Evolutionary conservation across 2,113 vertebrate genomes (phyloP).

Genomic region (Phyllostomus discolor): DNA sequence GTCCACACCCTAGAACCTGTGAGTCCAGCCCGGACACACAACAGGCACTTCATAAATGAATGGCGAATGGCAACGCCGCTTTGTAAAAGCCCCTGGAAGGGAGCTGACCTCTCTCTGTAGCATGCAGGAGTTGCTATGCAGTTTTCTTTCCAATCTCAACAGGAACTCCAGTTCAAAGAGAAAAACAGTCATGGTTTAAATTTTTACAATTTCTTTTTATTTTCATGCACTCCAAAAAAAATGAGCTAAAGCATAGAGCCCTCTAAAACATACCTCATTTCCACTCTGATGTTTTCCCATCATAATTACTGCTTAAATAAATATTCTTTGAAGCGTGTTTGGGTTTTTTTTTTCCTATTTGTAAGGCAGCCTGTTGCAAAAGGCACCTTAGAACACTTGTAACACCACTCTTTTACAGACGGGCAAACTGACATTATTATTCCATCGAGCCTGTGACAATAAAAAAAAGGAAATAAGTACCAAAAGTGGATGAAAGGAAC

Average conservation of each 20-base stretch:
- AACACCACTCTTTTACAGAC: background rate
- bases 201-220: constrained; percentile 47
- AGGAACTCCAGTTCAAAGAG: constrained; percentile 49
- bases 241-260: background rate
- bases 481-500: constrained; percentile 54
- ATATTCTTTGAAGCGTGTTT: constrained; percentile 20
- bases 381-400: background rate
- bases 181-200: background rate
- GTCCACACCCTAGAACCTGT: background rate
- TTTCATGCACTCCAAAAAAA: constrained; percentile 37
- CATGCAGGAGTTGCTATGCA: background rate
- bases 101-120: background rate
- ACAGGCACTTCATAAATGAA: background rate
- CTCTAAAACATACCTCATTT: constrained; percentile 46
- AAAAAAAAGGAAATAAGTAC: constrained; percentile 32
- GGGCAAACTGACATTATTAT: constrained; percentile 29
- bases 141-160: constrained; percentile 43
- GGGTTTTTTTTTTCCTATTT: background rate
- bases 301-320: constrained; percentile 42
- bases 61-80: background rate
- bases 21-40: background rate
- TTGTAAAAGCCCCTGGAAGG: background rate
- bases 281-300: constrained; percentile 12
- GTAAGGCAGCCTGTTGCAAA: background rate
- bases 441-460: constrained; percentile 22